phyloP scores from a whole-genome alignment of 2,797 vertebrate species.

The Poeciliopsis infans region DNA sequence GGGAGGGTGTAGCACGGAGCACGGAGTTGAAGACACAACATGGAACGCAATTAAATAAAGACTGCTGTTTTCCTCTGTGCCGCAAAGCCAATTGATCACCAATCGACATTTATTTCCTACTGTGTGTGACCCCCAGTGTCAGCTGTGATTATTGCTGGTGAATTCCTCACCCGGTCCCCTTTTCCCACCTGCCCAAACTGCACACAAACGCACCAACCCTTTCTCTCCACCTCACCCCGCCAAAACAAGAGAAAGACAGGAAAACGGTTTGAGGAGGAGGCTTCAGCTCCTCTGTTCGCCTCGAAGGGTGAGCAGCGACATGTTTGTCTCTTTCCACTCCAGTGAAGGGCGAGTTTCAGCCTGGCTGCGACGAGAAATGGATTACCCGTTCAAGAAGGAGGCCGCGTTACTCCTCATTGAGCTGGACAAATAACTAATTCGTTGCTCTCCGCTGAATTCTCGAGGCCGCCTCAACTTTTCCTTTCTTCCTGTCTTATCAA shows the following conservation, averaged over 20 bases:
- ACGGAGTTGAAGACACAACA: slow-evolving; percentile 35
- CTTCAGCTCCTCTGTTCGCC: slow-evolving; percentile 38
- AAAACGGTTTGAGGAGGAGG: slow-evolving; percentile 51
- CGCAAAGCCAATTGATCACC: slow-evolving; percentile 55
- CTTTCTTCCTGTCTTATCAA: slow-evolving; percentile 34
- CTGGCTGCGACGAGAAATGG: slow-evolving; percentile 73
- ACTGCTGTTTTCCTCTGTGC: slow-evolving; percentile 45
- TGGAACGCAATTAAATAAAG: slow-evolving; percentile 52
- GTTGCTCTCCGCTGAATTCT: slow-evolving; percentile 76
- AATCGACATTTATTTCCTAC: slow-evolving; percentile 52
- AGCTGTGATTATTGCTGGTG: slow-evolving; percentile 54
- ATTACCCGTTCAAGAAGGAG: slow-evolving; percentile 77
- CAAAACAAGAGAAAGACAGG: slow-evolving; percentile 12
- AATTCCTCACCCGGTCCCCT: slow-evolving; percentile 48
- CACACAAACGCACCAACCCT: slow-evolving; percentile 51
- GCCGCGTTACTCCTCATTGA: slow-evolving; percentile 81
- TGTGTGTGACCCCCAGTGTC: slow-evolving; percentile 45
- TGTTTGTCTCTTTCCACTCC: slow-evolving; percentile 80
- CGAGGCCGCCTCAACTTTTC: slow-evolving; percentile 72
- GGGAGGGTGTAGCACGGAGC: not conserved
- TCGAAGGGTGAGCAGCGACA: slow-evolving; percentile 70
- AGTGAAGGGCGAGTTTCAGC: slow-evolving; percentile 76
- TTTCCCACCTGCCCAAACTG: slow-evolving; percentile 42
- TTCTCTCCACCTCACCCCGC: not conserved
- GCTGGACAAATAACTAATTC: slow-evolving; percentile 82